Evolutionary conservation across 2,113 vertebrate species (phyloP), one percentile per base, ranked within the genome.

Genomic region (Zosterops pallidus): DNA sequence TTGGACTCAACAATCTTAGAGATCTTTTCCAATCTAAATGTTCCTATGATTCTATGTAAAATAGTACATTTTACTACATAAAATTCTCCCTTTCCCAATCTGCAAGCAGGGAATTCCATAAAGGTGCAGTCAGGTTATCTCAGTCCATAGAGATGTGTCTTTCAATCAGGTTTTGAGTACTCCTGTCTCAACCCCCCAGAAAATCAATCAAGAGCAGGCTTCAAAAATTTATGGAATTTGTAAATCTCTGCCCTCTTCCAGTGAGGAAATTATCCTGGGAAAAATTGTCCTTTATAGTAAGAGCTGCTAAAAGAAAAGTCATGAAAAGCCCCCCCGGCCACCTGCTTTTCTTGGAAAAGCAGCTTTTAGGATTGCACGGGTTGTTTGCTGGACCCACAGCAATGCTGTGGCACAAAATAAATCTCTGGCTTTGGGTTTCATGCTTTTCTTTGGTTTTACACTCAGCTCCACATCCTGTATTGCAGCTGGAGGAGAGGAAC

Each of bases 281-380:
- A 82, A 69, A 86, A 1, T 3, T 14, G 55, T 20, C 37, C 37
- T 80, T 77, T 91, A 37, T 39, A 68, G 56, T 55, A 86, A 90
- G 47, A 81, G 29, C 64, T 67, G 35, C 39, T 81, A 57, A 89
- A 49, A 81, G n/a, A 64, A 47, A 83, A 89, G 49, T 52, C 4
- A 83, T 2, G 2, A 75, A 81, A 89, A 78, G 5, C 44, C 52
- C 72, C 31, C 39, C 52, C 44, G 41, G 35, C 67, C 59, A 68
- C 24, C 71, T 72, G 94, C 5, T 49, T 85, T 69, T 24, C 83
- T 39, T 35, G n/a, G 67, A 87, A 94, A 87, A 89, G 74, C 70
- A n/a, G 56, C 82, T 84, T 94, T 84, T 46, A 56, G 62, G 77
- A 71, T 82, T 0, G 0, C 49, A 49, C 0, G 0, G 67, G 62